phyloP scores from a whole-genome alignment of 2,888 invertebrate genomes.

The Lasioglossum villosulum region DNA sequence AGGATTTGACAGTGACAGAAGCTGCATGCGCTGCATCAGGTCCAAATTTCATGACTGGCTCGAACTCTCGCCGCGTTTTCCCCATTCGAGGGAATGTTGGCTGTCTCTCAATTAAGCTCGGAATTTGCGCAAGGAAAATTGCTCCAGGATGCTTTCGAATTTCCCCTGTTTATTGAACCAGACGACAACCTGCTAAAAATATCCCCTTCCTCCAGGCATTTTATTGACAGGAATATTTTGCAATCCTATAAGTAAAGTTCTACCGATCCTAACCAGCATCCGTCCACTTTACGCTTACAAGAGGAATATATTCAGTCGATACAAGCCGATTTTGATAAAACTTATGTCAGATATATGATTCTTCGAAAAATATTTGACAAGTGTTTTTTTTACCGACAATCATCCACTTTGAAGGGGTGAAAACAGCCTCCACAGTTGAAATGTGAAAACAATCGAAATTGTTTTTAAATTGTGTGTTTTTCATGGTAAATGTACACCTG shows the following conservation, averaged over 20 bases:
- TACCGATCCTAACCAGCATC: background rate
- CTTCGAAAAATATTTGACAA: too few species aligned
- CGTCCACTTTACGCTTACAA: background rate
- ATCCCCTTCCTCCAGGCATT: background rate
- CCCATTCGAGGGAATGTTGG: conserved; percentile 1
- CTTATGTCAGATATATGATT: too few species aligned
- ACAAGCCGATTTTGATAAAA: too few species aligned
- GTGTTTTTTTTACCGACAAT: too few species aligned
- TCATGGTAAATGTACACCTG: too few species aligned
- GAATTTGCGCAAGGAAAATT: background rate
- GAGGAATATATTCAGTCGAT: too few species aligned
- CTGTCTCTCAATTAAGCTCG: conserved; percentile 3
- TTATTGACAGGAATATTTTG: background rate
- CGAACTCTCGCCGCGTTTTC: conserved; percentile 34
- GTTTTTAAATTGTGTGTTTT: too few species aligned
- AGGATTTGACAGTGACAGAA: conserved; percentile 58
- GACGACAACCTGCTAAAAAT: background rate
- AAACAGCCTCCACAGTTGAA: too few species aligned
- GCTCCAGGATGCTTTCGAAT: background rate
- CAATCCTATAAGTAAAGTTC: too few species aligned
- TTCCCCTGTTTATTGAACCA: background rate
- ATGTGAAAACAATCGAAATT: too few species aligned
- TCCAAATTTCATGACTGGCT: conserved; percentile 18
- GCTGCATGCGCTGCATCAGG: conserved; percentile 8
- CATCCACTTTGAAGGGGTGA: too few species aligned